These are phyloP conservation scores for Laupala kohalensis DNA, from an alignment of 1,140 invertebrate species.

Conservation along the genomic window DNA sequence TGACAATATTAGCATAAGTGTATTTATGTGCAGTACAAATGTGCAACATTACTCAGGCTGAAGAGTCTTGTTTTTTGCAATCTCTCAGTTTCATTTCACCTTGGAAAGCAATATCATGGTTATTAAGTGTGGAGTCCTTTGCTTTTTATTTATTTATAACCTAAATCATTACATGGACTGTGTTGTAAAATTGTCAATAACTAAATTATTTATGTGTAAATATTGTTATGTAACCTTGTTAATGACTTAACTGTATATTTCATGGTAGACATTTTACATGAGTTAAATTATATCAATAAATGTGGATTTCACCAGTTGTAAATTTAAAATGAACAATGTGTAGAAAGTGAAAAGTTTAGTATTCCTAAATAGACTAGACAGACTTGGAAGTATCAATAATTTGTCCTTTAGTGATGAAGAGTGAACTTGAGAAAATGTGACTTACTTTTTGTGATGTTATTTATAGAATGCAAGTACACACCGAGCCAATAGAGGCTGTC, in stretches of 20 bases:
- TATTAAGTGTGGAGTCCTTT: not conserved
- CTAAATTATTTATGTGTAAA: not conserved
- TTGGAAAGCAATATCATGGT: not conserved
- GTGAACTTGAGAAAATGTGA: not conserved
- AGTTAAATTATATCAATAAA: not conserved
- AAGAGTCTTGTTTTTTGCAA: not conserved
- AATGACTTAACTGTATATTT: not conserved
- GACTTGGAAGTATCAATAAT: too few relatives aligned
- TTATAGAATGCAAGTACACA: not conserved
- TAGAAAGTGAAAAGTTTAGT: not conserved
- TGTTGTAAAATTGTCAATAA: not conserved
- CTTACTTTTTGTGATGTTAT: not conserved
- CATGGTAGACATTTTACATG: not conserved
- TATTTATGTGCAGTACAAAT: not conserved
- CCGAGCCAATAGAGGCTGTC: too few relatives aligned
- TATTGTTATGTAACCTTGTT: not conserved
- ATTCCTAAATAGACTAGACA: not conserved
- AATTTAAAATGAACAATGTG: too few relatives aligned
- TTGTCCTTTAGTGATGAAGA: too few relatives aligned
- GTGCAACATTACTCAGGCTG: not conserved
- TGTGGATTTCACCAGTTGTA: too few relatives aligned
- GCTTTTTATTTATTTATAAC: not conserved
- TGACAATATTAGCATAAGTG: not conserved
- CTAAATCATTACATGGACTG: not conserved
- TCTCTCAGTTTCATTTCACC: not conserved